Evolutionary conservation across 2,888 invertebrate genomes (phyloP).

Genomic region (Pseudococcus viburni): DNA sequence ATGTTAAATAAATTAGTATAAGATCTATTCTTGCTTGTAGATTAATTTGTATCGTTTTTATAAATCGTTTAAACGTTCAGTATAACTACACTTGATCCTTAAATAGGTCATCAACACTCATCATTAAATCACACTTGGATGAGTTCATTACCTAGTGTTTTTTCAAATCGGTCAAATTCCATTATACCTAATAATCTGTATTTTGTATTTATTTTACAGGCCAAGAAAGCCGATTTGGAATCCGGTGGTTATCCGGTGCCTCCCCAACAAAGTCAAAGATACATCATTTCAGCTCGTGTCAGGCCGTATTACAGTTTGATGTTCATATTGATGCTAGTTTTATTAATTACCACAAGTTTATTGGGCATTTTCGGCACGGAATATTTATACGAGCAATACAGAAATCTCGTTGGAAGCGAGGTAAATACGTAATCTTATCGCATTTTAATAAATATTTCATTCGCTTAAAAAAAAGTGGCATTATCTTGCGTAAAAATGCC

Average conservation of each 20-base stretch:
- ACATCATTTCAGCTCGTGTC: constrained; percentile 61
- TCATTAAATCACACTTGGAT: not conserved
- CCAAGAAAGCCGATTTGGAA: constrained; percentile 57
- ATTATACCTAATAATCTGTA: not conserved
- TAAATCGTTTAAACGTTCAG: not conserved
- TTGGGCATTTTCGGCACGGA: constrained; percentile 65
- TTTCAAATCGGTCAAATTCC: not conserved
- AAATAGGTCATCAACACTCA: constrained; percentile 13
- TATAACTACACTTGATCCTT: not conserved
- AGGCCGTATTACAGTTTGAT: constrained; percentile 65
- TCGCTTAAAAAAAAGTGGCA: not conserved
- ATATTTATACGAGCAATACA: constrained; percentile 66
- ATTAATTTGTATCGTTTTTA: not conserved
- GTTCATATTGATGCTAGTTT: constrained; percentile 62
- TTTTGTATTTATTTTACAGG: constrained; percentile 30
- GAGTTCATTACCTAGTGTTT: not conserved
- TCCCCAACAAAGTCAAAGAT: constrained; percentile 55
- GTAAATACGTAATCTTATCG: constrained; percentile 42
- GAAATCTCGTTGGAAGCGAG: constrained; percentile 63
- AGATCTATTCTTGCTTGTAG: not conserved
- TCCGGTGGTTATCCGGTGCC: constrained; percentile 60
- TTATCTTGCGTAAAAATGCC: not conserved
- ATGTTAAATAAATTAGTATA: not conserved
- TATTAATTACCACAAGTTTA: constrained; percentile 62
- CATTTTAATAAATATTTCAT: not conserved